These are phyloP conservation scores for Drosophila athabasca DNA, from an alignment of 1,140 invertebrate genomes.

Conservation along the genomic window DNA sequence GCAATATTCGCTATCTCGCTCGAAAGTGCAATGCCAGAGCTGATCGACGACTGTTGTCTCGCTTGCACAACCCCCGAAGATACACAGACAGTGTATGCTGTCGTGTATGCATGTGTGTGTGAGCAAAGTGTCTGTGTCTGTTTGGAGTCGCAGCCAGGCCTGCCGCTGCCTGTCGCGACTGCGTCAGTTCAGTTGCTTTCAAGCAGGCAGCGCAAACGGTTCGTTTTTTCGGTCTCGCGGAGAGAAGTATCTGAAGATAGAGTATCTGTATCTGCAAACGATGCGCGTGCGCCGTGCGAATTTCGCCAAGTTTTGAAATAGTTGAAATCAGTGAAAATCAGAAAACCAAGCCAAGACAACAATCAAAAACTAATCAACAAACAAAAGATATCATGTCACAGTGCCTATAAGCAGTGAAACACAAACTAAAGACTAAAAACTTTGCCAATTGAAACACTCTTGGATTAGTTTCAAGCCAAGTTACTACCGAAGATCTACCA, in stretches of 20 bases:
- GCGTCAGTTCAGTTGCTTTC: constrained; percentile 67
- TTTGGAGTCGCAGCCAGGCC: constrained; percentile 21
- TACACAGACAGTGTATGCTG: neutral
- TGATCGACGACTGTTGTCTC: constrained; percentile 12
- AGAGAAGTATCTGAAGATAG: constrained; percentile 14
- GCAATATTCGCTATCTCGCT: constrained; percentile 21
- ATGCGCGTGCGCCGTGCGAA: constrained; percentile 70
- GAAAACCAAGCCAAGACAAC: too few relatives aligned
- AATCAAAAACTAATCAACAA: too few relatives aligned
- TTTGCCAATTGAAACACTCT: constrained; percentile 57
- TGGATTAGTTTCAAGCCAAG: constrained; percentile 66
- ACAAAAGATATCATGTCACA: constrained; percentile 9
- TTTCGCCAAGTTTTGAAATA: constrained; percentile 69
- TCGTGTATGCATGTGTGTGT: neutral
- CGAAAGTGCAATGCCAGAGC: constrained; percentile 50
- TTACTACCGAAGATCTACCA: constrained; percentile 42
- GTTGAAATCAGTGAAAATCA: constrained; percentile 38
- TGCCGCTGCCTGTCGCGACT: constrained; percentile 25
- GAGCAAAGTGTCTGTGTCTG: constrained; percentile 6
- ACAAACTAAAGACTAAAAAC: constrained; percentile 6
- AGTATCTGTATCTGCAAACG: constrained; percentile 22
- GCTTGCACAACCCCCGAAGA: constrained; percentile 30
- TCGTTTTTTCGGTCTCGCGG: constrained; percentile 34
- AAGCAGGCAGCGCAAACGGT: constrained; percentile 67
- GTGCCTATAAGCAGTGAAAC: constrained; percentile 50